Percentiles rank a stretch among this genome's conserved stretches.
phyloP scores from a whole-genome alignment of 2,113 vertebrate genomes.

The Gavia stellata region DNA sequence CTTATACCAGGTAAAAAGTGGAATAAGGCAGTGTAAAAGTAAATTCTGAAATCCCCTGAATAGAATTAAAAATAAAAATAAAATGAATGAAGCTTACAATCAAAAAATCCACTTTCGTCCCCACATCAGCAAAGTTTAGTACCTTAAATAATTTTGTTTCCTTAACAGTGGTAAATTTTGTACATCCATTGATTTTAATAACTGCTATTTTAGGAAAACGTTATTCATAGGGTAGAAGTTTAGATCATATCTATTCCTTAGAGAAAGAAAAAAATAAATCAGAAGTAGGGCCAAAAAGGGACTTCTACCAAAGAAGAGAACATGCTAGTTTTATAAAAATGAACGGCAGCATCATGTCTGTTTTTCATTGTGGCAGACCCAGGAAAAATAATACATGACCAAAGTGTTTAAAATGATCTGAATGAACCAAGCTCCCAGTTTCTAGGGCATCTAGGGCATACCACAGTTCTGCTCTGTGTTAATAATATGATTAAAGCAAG shows the following conservation, averaged over 20 bases:
- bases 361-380: neutral
- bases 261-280: neutral
- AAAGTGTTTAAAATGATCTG: neutral
- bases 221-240: neutral
- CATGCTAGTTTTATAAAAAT: neutral
- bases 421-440: neutral
- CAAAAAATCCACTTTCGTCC: neutral
- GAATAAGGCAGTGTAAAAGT: neutral
- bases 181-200: neutral
- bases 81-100: neutral
- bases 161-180: neutral
- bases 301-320: neutral
- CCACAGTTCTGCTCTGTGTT: neutral
- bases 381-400: neutral
- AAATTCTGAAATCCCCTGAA: neutral
- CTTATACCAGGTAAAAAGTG: neutral
- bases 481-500: neutral
- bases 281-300: neutral
- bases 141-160: neutral
- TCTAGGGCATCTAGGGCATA: neutral
- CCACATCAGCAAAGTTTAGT: neutral
- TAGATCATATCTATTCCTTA: neutral
- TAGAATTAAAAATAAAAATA: neutral
- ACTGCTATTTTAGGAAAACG: neutral
- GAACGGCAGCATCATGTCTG: neutral